phyloP scores from a whole-genome alignment of 53 echinoderm and acorn worm genomes.

The Temnopleurus reevesii region DNA sequence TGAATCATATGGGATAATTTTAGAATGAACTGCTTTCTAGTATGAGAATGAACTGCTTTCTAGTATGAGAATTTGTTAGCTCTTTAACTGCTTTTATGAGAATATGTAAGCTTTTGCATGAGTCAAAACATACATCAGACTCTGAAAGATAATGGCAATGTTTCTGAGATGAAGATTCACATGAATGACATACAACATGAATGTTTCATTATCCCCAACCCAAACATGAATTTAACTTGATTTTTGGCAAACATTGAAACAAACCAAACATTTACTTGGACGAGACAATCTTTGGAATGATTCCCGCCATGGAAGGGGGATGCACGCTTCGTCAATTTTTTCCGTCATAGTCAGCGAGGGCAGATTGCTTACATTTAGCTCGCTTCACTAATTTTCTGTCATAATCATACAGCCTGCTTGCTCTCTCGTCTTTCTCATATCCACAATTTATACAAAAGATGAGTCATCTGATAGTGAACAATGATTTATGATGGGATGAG shows the following conservation, averaged over 20 bases:
- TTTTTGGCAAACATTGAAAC: not conserved
- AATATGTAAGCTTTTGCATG: no score
- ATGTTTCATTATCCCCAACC: constrained; percentile 1
- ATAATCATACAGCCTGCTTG: constrained; percentile 27
- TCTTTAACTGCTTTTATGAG: no score
- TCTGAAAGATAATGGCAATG: no score
- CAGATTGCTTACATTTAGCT: constrained; percentile 42
- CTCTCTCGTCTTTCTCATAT: not conserved
- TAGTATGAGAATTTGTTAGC: no score
- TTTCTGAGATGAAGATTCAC: not conserved
- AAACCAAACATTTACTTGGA: constrained; percentile 42
- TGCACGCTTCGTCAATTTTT: constrained; percentile 10
- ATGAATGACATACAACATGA: constrained; percentile 7
- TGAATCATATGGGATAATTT: not conserved
- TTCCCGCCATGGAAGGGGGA: not conserved
- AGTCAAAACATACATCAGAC: no score
- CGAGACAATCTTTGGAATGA: constrained; percentile 11
- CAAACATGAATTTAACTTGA: constrained; percentile 4
- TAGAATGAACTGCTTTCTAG: not conserved
- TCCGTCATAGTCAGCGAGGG: constrained; percentile 6
- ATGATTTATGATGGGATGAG: constrained; percentile 29
- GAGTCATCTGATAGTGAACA: constrained; percentile 12
- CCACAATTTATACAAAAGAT: constrained; percentile 50
- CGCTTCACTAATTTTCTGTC: constrained; percentile 36
- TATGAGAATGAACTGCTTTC: no score